A percentile compares a stretch with the other conserved stretches of the same genome.
Evolutionary conservation across 2,113 vertebrate species (phyloP).

Genomic region (Sorex fumeus): DNA sequence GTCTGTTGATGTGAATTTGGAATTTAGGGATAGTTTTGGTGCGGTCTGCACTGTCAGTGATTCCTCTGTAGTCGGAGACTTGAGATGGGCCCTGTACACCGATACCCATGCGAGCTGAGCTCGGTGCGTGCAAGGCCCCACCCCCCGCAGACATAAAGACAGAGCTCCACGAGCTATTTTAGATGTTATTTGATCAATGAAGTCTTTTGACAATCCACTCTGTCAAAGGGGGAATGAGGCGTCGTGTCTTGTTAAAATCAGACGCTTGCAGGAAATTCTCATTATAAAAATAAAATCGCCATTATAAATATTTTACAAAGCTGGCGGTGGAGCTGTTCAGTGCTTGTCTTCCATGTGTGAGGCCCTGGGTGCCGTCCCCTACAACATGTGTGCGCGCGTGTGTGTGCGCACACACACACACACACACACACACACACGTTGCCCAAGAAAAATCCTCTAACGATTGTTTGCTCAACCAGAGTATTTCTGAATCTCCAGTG

Average conservation of each 20-base stretch:
- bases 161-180: not conserved
- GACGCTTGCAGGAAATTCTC: slow-evolving; percentile 11
- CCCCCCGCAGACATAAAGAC: not conserved
- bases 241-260: slow-evolving; percentile 41
- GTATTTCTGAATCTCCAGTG: slow-evolving; percentile 43
- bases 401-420: no score
- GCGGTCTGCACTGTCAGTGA: not conserved
- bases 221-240: not conserved
- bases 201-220: not conserved
- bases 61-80: not conserved
- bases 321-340: no score
- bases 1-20: slow-evolving; percentile 14
- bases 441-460: not conserved
- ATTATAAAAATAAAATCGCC: not conserved
- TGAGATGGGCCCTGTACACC: not conserved
- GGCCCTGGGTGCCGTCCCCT: no score
- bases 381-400: no score
- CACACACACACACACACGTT: no score
- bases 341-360: no score
- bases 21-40: slow-evolving; percentile 56
- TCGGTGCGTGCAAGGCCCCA: not conserved
- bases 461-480: slow-evolving; percentile 14
- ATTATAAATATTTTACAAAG: no score
- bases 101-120: not conserved
- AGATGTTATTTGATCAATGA: not conserved